Evolutionary conservation across 2,113 vertebrate genomes (phyloP).

Genomic region (Ictalurus punctatus): DNA sequence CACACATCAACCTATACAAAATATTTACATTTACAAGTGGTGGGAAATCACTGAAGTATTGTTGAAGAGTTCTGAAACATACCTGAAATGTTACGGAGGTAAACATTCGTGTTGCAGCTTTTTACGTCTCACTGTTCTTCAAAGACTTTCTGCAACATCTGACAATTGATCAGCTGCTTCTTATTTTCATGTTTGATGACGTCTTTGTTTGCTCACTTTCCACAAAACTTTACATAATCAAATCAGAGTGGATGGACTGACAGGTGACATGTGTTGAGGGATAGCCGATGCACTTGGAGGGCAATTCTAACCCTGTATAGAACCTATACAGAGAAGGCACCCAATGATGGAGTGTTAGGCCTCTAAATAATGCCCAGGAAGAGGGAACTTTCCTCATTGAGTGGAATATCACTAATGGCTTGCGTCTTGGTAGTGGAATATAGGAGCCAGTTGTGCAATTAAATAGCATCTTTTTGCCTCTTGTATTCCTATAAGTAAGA

Average conservation of each 20-base stretch:
- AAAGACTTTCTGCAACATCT: background rate
- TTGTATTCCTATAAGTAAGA: no score
- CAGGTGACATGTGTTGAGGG: background rate
- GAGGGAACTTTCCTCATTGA: background rate
- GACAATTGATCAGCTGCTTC: background rate
- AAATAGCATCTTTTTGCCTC: no score
- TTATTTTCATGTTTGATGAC: background rate
- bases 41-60: background rate
- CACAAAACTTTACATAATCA: background rate
- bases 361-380: no score
- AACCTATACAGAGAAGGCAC: background rate
- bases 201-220: background rate
- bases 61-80: background rate
- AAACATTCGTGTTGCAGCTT: background rate
- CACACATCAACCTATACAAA: background rate
- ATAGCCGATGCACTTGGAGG: background rate
- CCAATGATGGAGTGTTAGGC: background rate
- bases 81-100: background rate
- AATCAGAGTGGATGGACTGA: background rate
- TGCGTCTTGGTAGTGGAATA: no score
- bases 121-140: no score
- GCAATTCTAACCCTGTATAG: background rate
- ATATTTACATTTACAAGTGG: background rate
- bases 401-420: background rate
- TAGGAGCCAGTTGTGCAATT: no score